phyloP scores from a whole-genome alignment of 2,888 invertebrate species.

The Troides aeacus region DNA sequence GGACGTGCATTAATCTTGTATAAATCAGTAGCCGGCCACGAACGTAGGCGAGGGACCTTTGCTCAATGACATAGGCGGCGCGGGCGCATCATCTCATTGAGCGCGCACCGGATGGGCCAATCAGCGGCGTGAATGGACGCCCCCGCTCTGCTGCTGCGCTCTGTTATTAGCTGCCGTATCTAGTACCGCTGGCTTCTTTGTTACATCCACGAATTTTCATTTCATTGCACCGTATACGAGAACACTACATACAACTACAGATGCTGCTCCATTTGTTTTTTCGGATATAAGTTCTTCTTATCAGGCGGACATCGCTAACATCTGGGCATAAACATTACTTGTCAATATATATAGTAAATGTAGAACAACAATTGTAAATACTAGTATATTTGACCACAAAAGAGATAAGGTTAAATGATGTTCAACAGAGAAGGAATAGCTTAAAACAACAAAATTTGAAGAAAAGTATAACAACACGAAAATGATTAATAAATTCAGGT shows the following conservation, averaged over 20 bases:
- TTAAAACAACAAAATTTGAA: too few species aligned
- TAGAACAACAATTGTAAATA: too few species aligned
- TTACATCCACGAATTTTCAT: conserved; percentile 72
- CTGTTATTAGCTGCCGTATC: conserved; percentile 72
- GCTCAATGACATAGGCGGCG: conserved; percentile 75
- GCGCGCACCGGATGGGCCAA: conserved; percentile 79
- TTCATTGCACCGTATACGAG: conserved; percentile 66
- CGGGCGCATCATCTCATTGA: conserved; percentile 78
- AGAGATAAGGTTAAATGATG: too few species aligned
- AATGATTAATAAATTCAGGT: too few species aligned
- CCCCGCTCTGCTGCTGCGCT: conserved; percentile 60
- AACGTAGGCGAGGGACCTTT: conserved; percentile 77
- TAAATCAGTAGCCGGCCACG: conserved; percentile 51
- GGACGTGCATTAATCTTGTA: conserved; percentile 33
- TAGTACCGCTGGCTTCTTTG: conserved; percentile 69
- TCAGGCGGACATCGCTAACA: too few species aligned
- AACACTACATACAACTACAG: background rate
- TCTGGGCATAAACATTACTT: too few species aligned
- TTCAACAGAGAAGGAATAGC: too few species aligned
- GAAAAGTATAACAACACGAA: too few species aligned
- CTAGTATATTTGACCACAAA: too few species aligned
- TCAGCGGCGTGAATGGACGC: conserved; percentile 79
- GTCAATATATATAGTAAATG: too few species aligned
- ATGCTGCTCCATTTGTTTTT: too few species aligned
- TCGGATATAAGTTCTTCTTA: too few species aligned